Percentiles rank a stretch among this genome's conserved stretches.
Conservation (phyloP, 2,888 invertebrate genomes). For the Leptarthrus brevirostris region DNA sequence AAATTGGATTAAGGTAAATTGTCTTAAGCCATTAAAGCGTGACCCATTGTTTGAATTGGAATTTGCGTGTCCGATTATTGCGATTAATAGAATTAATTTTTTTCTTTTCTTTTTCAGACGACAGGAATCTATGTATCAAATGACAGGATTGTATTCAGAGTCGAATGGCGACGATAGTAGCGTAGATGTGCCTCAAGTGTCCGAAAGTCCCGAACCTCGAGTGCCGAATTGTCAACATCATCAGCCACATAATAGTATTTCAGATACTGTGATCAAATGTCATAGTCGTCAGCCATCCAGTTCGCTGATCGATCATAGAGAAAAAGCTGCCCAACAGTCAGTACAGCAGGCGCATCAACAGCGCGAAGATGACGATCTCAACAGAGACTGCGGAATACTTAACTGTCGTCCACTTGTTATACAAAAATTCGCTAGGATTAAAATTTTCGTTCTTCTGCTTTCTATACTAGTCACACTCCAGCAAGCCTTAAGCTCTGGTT, state of each 20-base stretch:
- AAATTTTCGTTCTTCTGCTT: conserved; percentile 89
- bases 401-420: conserved; percentile 86
- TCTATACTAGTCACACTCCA: conserved; percentile 91
- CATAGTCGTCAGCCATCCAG: conserved; percentile 86
- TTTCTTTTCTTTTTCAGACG: conserved; percentile 70
- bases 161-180: conserved; percentile 72
- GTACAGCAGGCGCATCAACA: conserved; percentile 59
- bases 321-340: conserved; percentile 66
- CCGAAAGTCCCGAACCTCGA: conserved; percentile 68
- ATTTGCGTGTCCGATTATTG: not conserved
- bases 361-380: conserved; percentile 70
- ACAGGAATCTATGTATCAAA: conserved; percentile 90
- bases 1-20: too few relatives aligned
- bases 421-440: conserved; percentile 90
- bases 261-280: conserved; percentile 72
- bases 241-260: conserved; percentile 56
- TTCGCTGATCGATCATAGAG: conserved; percentile 79
- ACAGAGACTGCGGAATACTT: conserved; percentile 87
- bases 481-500: conserved; percentile 90
- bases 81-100: too few relatives aligned
- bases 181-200: conserved; percentile 68
- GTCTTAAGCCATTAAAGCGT: not conserved
- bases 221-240: conserved; percentile 60
- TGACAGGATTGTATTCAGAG: conserved; percentile 87
- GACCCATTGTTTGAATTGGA: not conserved